Conservation (phyloP, 2,797 vertebrate species). For the Carcharodon carcharias region DNA sequence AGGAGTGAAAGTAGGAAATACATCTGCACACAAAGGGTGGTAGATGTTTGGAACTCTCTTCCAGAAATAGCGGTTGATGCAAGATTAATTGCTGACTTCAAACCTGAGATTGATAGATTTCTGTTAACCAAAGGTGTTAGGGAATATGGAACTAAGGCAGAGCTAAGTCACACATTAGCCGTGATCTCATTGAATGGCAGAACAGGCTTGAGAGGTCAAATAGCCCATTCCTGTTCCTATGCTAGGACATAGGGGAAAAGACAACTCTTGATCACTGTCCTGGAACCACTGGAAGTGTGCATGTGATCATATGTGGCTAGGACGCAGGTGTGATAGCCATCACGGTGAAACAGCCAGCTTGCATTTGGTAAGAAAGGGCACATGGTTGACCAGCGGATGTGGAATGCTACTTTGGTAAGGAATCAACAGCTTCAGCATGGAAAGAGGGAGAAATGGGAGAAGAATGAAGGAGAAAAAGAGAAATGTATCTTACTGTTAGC, state of each 20-base stretch:
- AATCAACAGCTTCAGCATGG: neutral
- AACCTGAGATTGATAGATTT: neutral
- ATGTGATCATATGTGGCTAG: neutral
- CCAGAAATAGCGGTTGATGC: too few species aligned
- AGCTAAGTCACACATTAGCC: neutral
- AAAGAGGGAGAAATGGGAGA: neutral
- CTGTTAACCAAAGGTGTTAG: neutral
- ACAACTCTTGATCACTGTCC: too few species aligned
- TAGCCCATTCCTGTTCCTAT: neutral
- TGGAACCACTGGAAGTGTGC: neutral
- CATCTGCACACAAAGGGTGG: too few species aligned
- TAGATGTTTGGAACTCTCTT: too few species aligned
- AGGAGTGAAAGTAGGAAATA: too few species aligned
- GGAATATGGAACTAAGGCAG: neutral
- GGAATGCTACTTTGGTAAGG: neutral
- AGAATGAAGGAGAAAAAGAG: neutral
- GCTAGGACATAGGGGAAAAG: neutral
- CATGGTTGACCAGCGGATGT: neutral
- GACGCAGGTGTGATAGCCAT: neutral
- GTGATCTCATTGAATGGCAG: neutral
- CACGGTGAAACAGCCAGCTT: too few species aligned
- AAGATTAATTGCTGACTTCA: neutral
- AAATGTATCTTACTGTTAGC: neutral
- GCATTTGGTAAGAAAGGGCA: too few species aligned
- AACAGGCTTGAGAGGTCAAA: too few species aligned